Conservation (phyloP, 64 coral and sea anemone species). For the Stichodactyla mertensii region DNA sequence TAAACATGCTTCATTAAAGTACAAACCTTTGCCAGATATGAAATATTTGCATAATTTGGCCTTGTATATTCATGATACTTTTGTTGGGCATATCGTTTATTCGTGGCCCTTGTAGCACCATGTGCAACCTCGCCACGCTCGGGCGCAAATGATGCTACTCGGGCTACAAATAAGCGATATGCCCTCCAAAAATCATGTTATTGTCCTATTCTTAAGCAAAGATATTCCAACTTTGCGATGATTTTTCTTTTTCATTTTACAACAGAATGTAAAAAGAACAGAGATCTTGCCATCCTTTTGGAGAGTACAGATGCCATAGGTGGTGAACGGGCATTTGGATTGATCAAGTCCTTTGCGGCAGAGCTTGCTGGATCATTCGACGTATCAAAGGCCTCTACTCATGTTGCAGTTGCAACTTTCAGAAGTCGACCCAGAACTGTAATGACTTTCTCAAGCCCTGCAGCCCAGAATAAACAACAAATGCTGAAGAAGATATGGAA, state of each 20-base stretch:
- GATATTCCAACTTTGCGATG: no score
- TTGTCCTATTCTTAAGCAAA: no score
- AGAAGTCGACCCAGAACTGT: neutral
- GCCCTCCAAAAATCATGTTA: no score
- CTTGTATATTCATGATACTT: no score
- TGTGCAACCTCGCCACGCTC: no score
- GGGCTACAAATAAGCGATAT: no score
- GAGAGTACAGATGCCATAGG: conserved; percentile 18
- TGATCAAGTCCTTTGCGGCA: neutral
- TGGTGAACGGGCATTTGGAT: conserved; percentile 3
- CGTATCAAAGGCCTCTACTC: neutral
- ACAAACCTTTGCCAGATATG: no score
- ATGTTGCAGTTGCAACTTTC: conserved; percentile 12
- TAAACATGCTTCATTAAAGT: no score
- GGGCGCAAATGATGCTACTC: no score
- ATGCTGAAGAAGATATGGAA: neutral
- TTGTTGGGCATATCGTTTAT: no score
- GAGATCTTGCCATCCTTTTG: neutral
- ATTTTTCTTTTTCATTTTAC: neutral
- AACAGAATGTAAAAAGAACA: neutral
- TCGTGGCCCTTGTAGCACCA: no score
- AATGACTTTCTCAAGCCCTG: neutral
- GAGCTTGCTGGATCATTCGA: conserved; percentile 5
- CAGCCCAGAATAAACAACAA: neutral
- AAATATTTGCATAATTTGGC: no score